Evolutionary conservation across 2,113 vertebrate genomes (phyloP), one percentile per base, ranked within the genome.

Genomic region (Hemiscyllium ocellatum): DNA sequence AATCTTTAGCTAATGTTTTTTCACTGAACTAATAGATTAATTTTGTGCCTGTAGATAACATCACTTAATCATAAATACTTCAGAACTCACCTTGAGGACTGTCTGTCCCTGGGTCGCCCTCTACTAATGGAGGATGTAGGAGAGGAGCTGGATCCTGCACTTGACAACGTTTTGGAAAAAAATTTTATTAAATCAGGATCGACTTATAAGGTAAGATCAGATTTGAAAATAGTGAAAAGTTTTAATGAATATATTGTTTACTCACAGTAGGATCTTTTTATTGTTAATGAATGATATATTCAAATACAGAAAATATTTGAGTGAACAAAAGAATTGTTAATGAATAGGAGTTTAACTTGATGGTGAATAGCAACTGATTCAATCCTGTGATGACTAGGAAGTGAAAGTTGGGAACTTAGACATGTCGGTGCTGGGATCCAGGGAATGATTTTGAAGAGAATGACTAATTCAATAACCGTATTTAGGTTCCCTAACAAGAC

Each of bases 131-230:
- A 98, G 97, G 98, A 98, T 52, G 96, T 98, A n/a, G 98, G 98
- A 33, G 98, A 98, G 96, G 98, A 98, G 66, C 97, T 98, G 95
- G 98, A 98, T 96, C 98, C 98, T 5, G 97, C 97, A 83, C 96
- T 98, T 96, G 98, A 98, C 97, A 98, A 98, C 96, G 97, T 98
- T 95, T 96, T 98, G 96, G 98, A 98, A 97, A 98, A 98, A 96
- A 98, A 98, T 97, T 98, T 98, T 96, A 98, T 98, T 95, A 98
- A 98, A 96, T 98, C 97, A 96, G 98, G 98, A 95, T 98, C 98
- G 61, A 97, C 97, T 4, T 97, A 97, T 42, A 98, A 98, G 97
- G 98, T 98, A 97, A 97, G 97, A 96, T 83, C 5, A 72, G 15
- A 0, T 95, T 95, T 95, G 17, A 95, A 95, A 72, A 70, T n/a